Conservation (phyloP, 1,140 invertebrate species). For the Gryllus bimaculatus region DNA sequence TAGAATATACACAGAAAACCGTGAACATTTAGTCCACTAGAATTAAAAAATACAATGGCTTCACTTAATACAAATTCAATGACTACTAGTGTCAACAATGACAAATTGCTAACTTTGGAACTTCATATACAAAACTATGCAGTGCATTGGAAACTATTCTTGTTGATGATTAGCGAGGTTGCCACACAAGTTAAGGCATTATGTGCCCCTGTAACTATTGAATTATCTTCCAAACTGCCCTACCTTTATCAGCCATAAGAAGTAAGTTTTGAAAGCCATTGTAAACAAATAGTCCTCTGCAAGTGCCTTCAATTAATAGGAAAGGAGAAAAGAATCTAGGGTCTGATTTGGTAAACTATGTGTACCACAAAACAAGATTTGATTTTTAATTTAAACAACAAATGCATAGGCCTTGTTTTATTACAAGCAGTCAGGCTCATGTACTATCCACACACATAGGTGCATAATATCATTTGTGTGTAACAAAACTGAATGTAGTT, state of each 20-base stretch:
- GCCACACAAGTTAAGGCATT: constrained; percentile 1
- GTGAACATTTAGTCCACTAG: not conserved
- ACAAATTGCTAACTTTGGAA: not conserved
- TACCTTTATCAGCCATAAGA: not conserved
- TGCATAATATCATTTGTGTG: too few relatives aligned
- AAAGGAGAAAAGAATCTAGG: too few relatives aligned
- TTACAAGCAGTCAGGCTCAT: too few relatives aligned
- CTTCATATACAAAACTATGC: not conserved
- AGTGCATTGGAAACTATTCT: not conserved
- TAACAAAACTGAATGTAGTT: too few relatives aligned
- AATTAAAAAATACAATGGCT: not conserved
- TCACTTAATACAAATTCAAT: not conserved
- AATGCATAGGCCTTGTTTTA: too few relatives aligned
- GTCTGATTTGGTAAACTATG: too few relatives aligned
- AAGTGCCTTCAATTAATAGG: not conserved
- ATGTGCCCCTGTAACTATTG: not conserved
- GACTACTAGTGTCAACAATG: not conserved
- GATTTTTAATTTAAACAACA: too few relatives aligned
- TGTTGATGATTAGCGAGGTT: not conserved
- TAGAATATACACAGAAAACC: too few relatives aligned
- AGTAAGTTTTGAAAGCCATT: not conserved
- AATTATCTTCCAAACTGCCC: not conserved
- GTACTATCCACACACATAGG: too few relatives aligned
- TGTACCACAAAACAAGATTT: too few relatives aligned
- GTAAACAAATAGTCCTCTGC: not conserved